Evolutionary conservation across 2,113 vertebrate genomes (phyloP), one percentile per base, ranked within the genome.

Genomic region (Puntigrus tetrazona): DNA sequence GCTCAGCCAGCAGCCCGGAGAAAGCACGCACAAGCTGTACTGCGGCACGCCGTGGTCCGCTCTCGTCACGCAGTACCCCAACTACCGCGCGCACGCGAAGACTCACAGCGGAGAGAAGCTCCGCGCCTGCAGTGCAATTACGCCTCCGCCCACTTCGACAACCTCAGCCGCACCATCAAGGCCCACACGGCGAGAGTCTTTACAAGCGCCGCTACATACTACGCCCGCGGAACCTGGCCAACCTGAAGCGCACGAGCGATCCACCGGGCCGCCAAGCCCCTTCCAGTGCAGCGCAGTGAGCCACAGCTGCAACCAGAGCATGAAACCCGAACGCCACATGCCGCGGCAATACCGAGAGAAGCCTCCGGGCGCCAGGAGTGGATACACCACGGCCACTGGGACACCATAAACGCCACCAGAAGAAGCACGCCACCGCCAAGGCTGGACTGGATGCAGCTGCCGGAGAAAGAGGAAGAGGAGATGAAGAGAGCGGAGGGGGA

Each of bases 321-420:
- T 99, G 97, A 99, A 99, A 95, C 95, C 99, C 82, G 99, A 99
- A 92, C 95, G 97, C 10, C 98, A 99, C 92, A 98, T 99, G 98
- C 94, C 99, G 65, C 94, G 98, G 61, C 98, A 99, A 90, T 98
- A 96, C 0, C 96, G 97, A 0, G 96, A 98, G 91, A 99, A 99
- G 88, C 97, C 59, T 97, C 97, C 91, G 96, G 96, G 57, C 98
- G 98, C 88, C 94, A 93, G 88, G 92, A 96, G 92, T 99, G 87
- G 96, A 89, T 99, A 99, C 90, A 98, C 97, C 90, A 99, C 98
- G 0, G 98, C 82, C 98, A 99, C 94, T 99, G 98, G 98, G 98
- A 99, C 95, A 99, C 93, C 99, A 99, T 94, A 99, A 99, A 91
- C 94, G 98, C 45, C 98, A 99, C 92, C 97, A 99, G 94, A 98